These are phyloP conservation scores for Equus przewalskii DNA, from an alignment of 2,113 vertebrate genomes.

Conservation along the genomic window DNA sequence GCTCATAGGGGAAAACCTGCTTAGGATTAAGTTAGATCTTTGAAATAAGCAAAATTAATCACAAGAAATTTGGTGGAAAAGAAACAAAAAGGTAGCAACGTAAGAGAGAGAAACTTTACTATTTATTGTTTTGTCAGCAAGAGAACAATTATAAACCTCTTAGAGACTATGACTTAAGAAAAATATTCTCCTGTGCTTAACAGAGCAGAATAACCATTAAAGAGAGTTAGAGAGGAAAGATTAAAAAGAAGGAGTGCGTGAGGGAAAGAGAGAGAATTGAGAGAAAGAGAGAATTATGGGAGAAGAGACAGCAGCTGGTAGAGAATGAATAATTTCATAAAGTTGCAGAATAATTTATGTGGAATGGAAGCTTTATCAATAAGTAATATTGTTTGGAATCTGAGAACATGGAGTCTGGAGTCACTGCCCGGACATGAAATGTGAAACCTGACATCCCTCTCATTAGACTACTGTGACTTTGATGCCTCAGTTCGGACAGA, in stretches of 20 bases:
- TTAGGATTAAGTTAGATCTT: slow-evolving; percentile 15
- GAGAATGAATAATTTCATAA: not conserved
- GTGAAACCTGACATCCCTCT: not conserved
- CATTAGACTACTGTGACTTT: not conserved
- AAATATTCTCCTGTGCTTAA: not conserved
- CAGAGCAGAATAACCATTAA: slow-evolving; percentile 15
- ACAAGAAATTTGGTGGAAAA: not conserved
- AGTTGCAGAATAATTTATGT: not conserved
- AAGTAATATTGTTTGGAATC: not conserved
- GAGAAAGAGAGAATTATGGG: not conserved
- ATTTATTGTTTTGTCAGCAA: slow-evolving; percentile 47
- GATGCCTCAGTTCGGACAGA: not conserved
- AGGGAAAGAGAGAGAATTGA: not conserved
- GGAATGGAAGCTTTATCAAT: not conserved
- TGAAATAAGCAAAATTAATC: slow-evolving; percentile 55
- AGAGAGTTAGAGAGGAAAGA: not conserved
- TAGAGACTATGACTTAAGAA: not conserved
- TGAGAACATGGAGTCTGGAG: not conserved
- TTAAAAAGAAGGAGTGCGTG: not conserved
- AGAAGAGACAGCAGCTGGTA: not conserved
- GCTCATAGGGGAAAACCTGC: not conserved
- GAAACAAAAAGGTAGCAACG: not conserved
- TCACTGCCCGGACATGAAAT: not conserved
- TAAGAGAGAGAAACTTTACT: slow-evolving; percentile 35
- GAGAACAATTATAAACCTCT: slow-evolving; percentile 6